phyloP scores from a whole-genome alignment of 2,113 vertebrate genomes.

The Ciconia stormi region DNA sequence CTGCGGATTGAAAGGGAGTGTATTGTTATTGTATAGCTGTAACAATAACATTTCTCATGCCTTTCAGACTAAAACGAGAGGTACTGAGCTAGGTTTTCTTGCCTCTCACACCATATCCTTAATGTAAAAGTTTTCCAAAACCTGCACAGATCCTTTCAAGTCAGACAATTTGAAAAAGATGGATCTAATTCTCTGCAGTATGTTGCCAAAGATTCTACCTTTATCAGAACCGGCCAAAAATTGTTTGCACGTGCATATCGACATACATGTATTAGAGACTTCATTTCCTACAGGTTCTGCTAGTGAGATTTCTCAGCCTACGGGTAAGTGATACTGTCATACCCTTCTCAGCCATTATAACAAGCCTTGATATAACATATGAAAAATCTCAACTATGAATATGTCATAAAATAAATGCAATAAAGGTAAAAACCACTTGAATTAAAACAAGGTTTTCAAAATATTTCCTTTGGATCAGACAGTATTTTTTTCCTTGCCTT shows the following conservation, averaged over 20 bases:
- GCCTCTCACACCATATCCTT: background rate
- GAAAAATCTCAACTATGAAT: background rate
- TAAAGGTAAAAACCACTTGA: background rate
- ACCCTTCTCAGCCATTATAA: background rate
- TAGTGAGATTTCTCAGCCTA: background rate
- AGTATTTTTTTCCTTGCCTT: background rate
- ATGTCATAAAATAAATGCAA: background rate
- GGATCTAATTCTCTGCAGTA: background rate
- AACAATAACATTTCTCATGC: background rate
- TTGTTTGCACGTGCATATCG: rapidly evolving
- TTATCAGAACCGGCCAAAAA: background rate
- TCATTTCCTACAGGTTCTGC: background rate
- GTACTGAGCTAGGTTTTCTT: background rate
- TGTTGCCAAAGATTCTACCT: background rate
- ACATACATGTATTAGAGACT: background rate
- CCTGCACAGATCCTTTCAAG: background rate
- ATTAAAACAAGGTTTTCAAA: background rate
- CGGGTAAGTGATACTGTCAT: background rate
- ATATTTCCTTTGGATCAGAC: background rate
- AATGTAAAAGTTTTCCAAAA: background rate
- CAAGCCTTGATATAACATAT: background rate
- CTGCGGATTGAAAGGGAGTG: background rate
- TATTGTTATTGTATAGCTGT: background rate
- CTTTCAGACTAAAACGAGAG: background rate
- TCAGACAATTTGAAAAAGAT: background rate